Evolutionary conservation across 2,113 vertebrate species (phyloP).

Genomic region (Microtus oregoni): DNA sequence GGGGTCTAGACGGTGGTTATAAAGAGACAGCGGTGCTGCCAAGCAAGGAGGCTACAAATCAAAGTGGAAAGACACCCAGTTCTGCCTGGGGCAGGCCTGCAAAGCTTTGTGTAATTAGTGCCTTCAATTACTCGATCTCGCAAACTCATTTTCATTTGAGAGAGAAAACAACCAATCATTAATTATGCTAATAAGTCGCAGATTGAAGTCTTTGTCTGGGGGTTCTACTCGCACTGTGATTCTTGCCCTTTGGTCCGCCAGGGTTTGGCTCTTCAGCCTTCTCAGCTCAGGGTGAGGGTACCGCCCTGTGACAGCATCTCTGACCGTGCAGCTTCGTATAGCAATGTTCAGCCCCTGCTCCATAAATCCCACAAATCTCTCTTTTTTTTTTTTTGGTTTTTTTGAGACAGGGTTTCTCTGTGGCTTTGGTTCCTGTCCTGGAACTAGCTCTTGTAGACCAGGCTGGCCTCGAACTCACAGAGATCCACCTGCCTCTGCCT

Average conservation of each 20-base stretch:
- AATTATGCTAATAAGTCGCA: slow-evolving; percentile 62
- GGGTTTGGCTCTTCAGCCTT: neutral
- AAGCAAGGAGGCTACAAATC: slow-evolving; percentile 72
- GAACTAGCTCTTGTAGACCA: too few species aligned
- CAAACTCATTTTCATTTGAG: slow-evolving; percentile 78
- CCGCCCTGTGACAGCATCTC: neutral
- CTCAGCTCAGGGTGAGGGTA: neutral
- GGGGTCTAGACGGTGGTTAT: slow-evolving; percentile 27
- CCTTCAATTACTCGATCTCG: slow-evolving; percentile 72
- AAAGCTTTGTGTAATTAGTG: slow-evolving; percentile 68
- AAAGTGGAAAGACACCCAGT: slow-evolving; percentile 69
- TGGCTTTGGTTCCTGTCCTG: too few species aligned
- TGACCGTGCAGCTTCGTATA: neutral
- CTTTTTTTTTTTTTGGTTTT: too few species aligned
- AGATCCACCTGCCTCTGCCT: too few species aligned
- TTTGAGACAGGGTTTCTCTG: too few species aligned
- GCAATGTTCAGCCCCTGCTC: neutral
- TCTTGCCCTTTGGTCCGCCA: slow-evolving; percentile 16
- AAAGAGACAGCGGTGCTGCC: slow-evolving; percentile 62
- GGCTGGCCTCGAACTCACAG: too few species aligned
- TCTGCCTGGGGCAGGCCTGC: slow-evolving; percentile 65
- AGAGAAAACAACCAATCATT: slow-evolving; percentile 79
- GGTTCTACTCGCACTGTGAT: slow-evolving; percentile 11
- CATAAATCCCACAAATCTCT: neutral
- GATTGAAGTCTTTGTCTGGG: slow-evolving; percentile 63